Evolutionary conservation across 2,113 vertebrate species (phyloP).

Genomic region (Ctenodactylus gundi): DNA sequence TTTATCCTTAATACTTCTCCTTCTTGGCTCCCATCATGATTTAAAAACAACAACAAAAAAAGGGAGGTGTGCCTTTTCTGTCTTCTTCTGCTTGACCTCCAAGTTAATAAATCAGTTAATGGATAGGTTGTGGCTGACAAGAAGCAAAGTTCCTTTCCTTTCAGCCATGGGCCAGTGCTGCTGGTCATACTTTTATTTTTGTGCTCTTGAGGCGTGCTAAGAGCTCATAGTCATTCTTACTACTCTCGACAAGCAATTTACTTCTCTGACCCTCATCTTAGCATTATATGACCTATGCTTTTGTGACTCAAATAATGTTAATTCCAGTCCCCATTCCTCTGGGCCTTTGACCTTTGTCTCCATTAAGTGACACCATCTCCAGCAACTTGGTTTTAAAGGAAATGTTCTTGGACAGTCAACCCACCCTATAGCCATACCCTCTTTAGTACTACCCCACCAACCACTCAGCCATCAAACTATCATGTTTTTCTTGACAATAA

Average conservation of each 20-base stretch:
- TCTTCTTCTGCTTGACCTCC: not conserved
- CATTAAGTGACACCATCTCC: not conserved
- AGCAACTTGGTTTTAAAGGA: not conserved
- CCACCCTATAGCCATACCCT: too few relatives aligned
- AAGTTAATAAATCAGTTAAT: not conserved
- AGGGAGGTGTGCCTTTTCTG: not conserved
- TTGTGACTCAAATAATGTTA: not conserved
- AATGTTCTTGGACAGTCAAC: not conserved
- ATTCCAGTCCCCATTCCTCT: not conserved
- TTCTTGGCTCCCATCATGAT: not conserved
- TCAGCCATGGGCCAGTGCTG: fast-evolving
- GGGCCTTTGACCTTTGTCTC: not conserved
- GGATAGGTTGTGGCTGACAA: not conserved
- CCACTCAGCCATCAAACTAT: not conserved
- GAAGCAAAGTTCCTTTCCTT: not conserved
- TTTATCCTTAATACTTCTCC: not conserved
- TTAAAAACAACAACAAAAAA: not conserved
- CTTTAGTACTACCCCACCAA: not conserved
- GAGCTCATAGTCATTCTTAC: not conserved
- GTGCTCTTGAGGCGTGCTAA: not conserved
- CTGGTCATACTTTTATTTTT: not conserved
- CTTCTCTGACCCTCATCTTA: not conserved
- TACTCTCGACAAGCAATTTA: not conserved
- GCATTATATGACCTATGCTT: not conserved
- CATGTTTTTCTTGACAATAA: not conserved